Conservation (phyloP, 2,797 vertebrate genomes). For the Otolemur crassicaudatus region DNA sequence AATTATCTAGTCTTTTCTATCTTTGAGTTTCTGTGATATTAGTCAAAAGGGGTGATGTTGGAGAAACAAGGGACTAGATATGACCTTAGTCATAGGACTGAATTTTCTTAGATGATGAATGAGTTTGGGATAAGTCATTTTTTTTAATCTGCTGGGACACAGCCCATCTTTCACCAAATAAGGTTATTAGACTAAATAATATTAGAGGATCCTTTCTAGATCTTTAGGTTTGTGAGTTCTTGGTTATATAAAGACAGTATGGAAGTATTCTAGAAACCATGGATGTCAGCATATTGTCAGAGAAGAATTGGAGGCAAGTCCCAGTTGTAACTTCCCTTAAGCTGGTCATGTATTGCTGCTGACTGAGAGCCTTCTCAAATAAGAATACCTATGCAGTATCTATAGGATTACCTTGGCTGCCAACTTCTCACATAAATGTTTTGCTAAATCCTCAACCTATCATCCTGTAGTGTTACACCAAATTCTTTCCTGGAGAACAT, state of each 20-base stretch:
- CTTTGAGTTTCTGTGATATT: not conserved
- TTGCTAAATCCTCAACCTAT: not conserved
- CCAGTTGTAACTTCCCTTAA: not conserved
- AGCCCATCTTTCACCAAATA: not conserved
- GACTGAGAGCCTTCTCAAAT: not conserved
- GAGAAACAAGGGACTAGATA: not conserved
- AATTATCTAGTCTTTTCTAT: not conserved
- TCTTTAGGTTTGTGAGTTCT: not conserved
- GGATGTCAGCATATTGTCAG: not conserved
- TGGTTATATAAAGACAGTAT: not conserved
- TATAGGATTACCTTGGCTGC: not conserved
- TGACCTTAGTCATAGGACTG: not conserved
- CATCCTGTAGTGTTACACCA: not conserved
- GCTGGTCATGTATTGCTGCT: not conserved
- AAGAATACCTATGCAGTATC: not conserved
- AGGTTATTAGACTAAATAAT: not conserved
- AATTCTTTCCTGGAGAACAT: not conserved
- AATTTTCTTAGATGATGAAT: not conserved
- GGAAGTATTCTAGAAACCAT: not conserved
- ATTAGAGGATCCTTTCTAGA: not conserved
- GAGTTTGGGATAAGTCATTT: not conserved
- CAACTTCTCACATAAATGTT: not conserved
- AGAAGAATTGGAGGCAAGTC: not conserved
- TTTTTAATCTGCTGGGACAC: not conserved
- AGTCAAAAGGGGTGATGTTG: not conserved